Percentiles rank a stretch among this genome's conserved stretches.
Evolutionary conservation across 2,113 vertebrate genomes (phyloP).

Genomic region (Trachemys scripta): DNA sequence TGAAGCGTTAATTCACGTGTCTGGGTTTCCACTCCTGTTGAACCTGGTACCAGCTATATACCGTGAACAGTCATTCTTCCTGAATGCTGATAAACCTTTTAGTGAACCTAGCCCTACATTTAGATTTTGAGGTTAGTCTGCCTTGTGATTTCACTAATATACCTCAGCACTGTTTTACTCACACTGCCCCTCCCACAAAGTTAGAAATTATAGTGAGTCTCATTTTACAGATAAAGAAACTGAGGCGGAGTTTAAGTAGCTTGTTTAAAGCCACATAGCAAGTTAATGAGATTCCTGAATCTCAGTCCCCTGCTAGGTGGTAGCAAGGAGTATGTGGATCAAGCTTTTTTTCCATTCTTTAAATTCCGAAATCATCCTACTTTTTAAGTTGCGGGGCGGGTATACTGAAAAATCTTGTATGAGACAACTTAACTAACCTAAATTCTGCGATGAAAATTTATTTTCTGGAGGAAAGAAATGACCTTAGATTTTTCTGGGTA

Average conservation of each 20-base stretch:
- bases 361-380: not conserved
- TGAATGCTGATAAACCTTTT: not conserved
- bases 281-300: not conserved
- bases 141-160: not conserved
- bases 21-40: slow-evolving; percentile 45
- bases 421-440: slow-evolving; percentile 39
- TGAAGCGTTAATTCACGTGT: slow-evolving; percentile 56
- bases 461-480: slow-evolving; percentile 10
- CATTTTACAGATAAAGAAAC: not conserved
- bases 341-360: slow-evolving; percentile 2
- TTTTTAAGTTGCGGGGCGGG: not conserved
- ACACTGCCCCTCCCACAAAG: not conserved
- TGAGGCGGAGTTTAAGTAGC: not conserved
- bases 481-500: not conserved
- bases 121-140: not conserved
- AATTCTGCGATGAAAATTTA: slow-evolving; percentile 3
- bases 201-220: not conserved
- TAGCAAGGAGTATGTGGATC: not conserved
- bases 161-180: not conserved
- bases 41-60: not conserved
- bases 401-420: not conserved
- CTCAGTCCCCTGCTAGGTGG: not conserved
- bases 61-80: not conserved
- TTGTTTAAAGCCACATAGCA: not conserved
- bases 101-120: not conserved